phyloP scores from a whole-genome alignment of 2,888 invertebrate genomes.

The Himalopsyche kuldschensis region DNA sequence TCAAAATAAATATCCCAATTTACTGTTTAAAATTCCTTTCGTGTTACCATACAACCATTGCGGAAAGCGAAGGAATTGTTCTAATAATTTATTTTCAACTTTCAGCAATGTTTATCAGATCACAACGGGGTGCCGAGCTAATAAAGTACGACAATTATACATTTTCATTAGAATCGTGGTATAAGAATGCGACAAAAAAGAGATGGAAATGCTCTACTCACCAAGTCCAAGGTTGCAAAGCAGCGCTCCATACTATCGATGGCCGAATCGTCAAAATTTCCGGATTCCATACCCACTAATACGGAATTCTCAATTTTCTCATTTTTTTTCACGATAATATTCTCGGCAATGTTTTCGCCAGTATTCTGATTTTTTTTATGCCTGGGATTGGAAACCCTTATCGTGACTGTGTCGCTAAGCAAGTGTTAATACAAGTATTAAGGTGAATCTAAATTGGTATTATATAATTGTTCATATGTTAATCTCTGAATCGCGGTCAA shows the following conservation, averaged over 20 bases:
- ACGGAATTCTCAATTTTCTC: not conserved
- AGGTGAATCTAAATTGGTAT: too few species aligned
- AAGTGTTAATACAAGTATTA: too few species aligned
- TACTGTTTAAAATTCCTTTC: too few species aligned
- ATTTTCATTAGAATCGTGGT: not conserved
- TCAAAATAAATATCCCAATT: too few species aligned
- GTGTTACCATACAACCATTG: too few species aligned
- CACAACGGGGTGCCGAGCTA: constrained; percentile 2
- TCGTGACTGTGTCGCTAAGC: too few species aligned
- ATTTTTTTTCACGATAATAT: too few species aligned
- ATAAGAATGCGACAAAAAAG: not conserved
- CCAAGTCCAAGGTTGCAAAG: constrained; percentile 22
- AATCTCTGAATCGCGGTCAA: not conserved
- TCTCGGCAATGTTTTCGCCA: too few species aligned
- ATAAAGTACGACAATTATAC: constrained; percentile 24
- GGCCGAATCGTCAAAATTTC: constrained; percentile 16
- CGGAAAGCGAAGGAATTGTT: too few species aligned
- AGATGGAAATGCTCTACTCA: constrained; percentile 28
- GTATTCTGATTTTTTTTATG: too few species aligned
- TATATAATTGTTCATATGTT: too few species aligned
- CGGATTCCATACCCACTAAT: not conserved
- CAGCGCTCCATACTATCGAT: constrained; percentile 16
- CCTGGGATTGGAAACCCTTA: too few species aligned
- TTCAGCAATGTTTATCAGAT: constrained; percentile 14
- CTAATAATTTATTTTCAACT: not conserved